Evolutionary conservation across 2,113 vertebrate genomes (phyloP), one percentile per base, ranked within the genome.

Genomic region (Phycodurus eques): DNA sequence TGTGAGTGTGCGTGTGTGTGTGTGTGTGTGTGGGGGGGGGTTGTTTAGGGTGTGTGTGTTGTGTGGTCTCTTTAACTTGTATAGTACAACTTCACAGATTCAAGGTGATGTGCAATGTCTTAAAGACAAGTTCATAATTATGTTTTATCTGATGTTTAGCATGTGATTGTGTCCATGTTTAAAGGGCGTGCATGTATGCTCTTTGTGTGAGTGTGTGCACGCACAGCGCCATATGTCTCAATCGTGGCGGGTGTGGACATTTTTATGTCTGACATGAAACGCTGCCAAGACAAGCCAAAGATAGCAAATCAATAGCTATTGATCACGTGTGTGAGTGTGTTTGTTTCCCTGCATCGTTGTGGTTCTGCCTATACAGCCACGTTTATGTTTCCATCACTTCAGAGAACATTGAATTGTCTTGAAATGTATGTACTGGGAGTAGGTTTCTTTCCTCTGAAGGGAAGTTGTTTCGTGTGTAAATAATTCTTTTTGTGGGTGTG

Each of bases 221-320:
- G 68, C 71, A 22, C 70, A 39, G 56, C 46, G 49, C 8, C 73
- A 69, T 79, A 67, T 75, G 70, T 85, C 79, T 86, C 76, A 62
- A 76, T 86, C 47, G 70, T 66, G 67, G 72, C 39, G 77, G 84
- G 83, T 85, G 85, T 85, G 85, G 85, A 87, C 85, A 79, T 88
- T 88, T 91, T 88, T 83, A 85, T 88, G 81, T 80, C 75, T 73
- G 57, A 70, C 78, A 80, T 85, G 80, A 87, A 60, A 71, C 59
- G 76, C 77, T 79, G 81, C 83, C 78, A 85, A 89, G 81, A 85
- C 83, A 81, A 87, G 74, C 82, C 70, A 80, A 88, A 87, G 85
- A 81, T 86, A 84, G 67, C 68, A 56, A 85, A 90, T 93, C 86
- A 71, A 90, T 90, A 83, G 70, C 75, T 88, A 88, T 89, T 76